Base-by-base conservation (phyloP, 2,797 vertebrate genomes). In the Aplochiton taeniatus region DNA sequence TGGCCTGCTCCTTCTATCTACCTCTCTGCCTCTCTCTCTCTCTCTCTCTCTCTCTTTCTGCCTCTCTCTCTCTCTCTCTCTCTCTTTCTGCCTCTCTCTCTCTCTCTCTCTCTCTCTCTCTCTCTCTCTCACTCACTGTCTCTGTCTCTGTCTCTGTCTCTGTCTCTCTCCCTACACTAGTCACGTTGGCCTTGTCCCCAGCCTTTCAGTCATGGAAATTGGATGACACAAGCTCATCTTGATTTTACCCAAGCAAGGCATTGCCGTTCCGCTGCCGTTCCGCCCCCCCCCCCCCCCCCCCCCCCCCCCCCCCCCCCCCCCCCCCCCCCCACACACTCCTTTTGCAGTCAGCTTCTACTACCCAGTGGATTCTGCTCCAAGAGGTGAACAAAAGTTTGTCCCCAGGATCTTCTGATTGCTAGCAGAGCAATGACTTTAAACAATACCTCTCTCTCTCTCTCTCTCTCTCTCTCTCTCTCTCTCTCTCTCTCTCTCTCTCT, bases 181-280 rank as follows among this genome's bases (percentile, higher is more conserved):
- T 47, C 19, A 66, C 61, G 77, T 78, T 75, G 19, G 19, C 48
- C 49, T 48, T 19, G 17, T n/a, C 6, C 2, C 16, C 11, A 13
- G 31, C 45, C 49, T 70, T 74, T 71, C 59, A 59, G 70, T 70
- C 71, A 68, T 68, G 67, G 66, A 75, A 70, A 80, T 75, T 66
- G 61, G 60, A 75, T 76, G 76, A 74, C 68, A 69, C 73, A 68
- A 58, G 71, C 52, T 77, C 70, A 61, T 65, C 66, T 51, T 50
- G 69, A 70, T 66, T 59, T 74, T 66, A 68, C 54, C 73, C 79
- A 78, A 84, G 74, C 75, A 70, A 75, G 75, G 74, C 65, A 80
- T 85, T 84, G 75, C 63, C 79, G 70, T 83, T 79, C 41, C 70
- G 64, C 66, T 31, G 31, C 31, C 6, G 31, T 31, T 31, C 31